Base-by-base conservation (phyloP, 2,113 vertebrate species). In the Pygoscelis adeliae region DNA sequence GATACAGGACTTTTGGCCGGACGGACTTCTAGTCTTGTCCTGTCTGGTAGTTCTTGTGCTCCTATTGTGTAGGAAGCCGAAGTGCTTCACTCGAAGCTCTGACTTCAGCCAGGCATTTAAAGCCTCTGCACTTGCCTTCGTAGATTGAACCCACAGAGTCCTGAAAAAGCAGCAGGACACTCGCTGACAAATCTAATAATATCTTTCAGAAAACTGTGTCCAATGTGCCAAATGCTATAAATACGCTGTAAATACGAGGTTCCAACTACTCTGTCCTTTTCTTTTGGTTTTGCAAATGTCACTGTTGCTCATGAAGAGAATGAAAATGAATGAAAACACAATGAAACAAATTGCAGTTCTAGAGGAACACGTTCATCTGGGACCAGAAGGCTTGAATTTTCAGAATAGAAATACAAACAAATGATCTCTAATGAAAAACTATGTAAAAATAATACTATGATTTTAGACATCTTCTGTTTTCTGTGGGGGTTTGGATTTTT, bases 311-410 rank as follows among this genome's bases (percentile, higher is more conserved):
- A 59, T 78, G 77, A 94, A 95, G 76, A 79, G 90, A 90, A 87
- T 77, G 62, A 95, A 94, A 95, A 95, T 97, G 81, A 91, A 90
- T 89, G 63, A 91, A 84, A 91, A 65, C 55, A 92, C 83, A 94
- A 92, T 94, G 78, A 78, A 85, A 84, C 52, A 96, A 95, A 96
- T 96, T 95, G 74, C 76, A 61, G n/a, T 76, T 94, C 49, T 71
- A 65, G 52, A 79, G 79, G 89, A 81, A 11, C 30, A 29, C 21
- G 5, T 62, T 96, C 76, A 92, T 92, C 67, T 82, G 87, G 52
- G 52, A 95, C 42, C 21, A 88, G 70, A 15, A 85, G 38, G 63
- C 70, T 85, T n/a, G 85, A 94, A 56, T 90, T 94, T 92, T 95
- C 67, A 67, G 69, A 96, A 96, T 58, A 89, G 70, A 88, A 86